These are phyloP conservation scores for Acipenser oxyrinchus DNA, from an alignment of 2,797 vertebrate genomes.

Conservation along the genomic window DNA sequence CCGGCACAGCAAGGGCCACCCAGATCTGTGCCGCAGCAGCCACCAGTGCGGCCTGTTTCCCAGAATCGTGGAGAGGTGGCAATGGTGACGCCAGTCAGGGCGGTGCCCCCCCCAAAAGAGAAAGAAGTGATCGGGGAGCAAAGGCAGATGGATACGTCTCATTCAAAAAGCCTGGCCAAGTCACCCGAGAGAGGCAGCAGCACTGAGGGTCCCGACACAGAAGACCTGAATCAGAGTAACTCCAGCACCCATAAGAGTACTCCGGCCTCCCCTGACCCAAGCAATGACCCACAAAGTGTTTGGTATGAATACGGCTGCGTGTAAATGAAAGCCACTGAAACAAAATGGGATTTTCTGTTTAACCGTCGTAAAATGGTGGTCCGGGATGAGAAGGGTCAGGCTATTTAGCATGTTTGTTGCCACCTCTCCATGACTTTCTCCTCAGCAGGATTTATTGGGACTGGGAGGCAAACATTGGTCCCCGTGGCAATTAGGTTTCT, in stretches of 20 bases:
- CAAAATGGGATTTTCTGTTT: no score
- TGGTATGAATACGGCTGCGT: constrained; percentile 97
- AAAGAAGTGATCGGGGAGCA: constrained; percentile 37
- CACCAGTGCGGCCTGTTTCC: constrained; percentile 15
- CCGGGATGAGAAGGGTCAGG: no score
- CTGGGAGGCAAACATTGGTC: no score
- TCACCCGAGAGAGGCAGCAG: constrained; percentile 7
- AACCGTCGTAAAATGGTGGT: no score
- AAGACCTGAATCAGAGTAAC: constrained; percentile 32
- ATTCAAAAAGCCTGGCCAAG: constrained; percentile 46
- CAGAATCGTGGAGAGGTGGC: constrained; percentile 66
- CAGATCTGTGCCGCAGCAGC: constrained; percentile 33
- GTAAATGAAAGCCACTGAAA: constrained; percentile 30
- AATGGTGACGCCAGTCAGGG: constrained; percentile 60
- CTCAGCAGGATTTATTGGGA: no score
- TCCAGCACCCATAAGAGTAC: constrained; percentile 50
- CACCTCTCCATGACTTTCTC: no score
- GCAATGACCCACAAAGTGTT: constrained; percentile 82
- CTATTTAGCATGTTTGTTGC: no score
- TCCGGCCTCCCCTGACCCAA: constrained; percentile 68
- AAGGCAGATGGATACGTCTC: constrained; percentile 34
- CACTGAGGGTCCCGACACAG: constrained; percentile 14
- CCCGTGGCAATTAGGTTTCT: no score
- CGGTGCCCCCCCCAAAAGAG: constrained; percentile 40
- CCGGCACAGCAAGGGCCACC: constrained; percentile 23